Conservation (phyloP, 2,888 invertebrate genomes). For the Standfussiana lucernea region DNA sequence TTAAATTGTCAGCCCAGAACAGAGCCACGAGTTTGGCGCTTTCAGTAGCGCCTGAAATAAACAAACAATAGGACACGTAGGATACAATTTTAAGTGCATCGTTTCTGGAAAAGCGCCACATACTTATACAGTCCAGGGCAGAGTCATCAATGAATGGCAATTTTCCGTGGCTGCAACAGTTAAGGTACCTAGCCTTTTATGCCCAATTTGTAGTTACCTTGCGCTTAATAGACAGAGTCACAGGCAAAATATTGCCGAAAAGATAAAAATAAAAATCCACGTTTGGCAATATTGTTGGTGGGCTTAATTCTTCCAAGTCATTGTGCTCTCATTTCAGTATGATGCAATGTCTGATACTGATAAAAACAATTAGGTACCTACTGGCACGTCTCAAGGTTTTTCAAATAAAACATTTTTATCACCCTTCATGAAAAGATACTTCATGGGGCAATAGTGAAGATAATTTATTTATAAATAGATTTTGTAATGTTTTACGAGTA, state of each 20-base stretch:
- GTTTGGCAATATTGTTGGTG: conserved; percentile 42
- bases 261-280: background rate
- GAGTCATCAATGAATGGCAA: too few species aligned
- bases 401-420: conserved; percentile 47
- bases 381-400: conserved; percentile 49
- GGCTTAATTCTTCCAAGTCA: conserved; percentile 12
- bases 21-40: too few species aligned
- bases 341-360: conserved; percentile 44
- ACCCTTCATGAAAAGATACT: conserved; percentile 15
- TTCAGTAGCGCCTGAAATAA: background rate
- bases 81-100: background rate
- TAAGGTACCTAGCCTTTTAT: background rate
- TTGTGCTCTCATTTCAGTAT: conserved; percentile 48
- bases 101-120: too few species aligned
- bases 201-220: background rate
- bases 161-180: background rate
- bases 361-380: conserved; percentile 15
- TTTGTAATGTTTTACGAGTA: background rate
- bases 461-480: background rate
- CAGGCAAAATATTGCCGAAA: background rate
- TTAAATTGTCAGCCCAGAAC: too few species aligned
- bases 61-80: background rate
- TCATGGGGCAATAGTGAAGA: conserved; percentile 32
- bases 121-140: too few species aligned
- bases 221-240: background rate